Conservation (phyloP, 2,888 invertebrate species). For the Nebria salina region DNA sequence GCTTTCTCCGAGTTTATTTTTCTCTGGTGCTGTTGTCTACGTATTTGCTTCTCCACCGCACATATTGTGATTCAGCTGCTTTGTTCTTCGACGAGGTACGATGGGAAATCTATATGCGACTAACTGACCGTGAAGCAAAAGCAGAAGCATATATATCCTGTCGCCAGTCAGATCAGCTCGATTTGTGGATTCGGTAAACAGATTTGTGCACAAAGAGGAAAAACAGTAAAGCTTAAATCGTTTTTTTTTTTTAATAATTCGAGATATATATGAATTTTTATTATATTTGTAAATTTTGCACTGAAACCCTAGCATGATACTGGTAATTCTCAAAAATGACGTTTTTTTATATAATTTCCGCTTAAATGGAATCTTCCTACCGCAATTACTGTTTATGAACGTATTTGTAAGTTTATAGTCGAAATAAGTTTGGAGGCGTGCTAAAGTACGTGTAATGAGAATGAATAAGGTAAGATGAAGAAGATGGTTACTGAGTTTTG, state of each 20-base stretch:
- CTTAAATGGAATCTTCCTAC: too few species aligned
- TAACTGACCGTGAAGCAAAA: slow-evolving; percentile 38
- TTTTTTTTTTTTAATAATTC: too few species aligned
- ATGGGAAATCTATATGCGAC: slow-evolving; percentile 9
- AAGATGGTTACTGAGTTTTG: too few species aligned
- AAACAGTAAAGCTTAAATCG: background rate
- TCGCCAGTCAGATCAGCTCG: background rate
- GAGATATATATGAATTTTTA: too few species aligned
- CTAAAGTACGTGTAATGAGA: too few species aligned
- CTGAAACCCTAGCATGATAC: background rate
- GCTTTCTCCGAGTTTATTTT: slow-evolving; percentile 12
- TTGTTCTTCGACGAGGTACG: slow-evolving; percentile 4
- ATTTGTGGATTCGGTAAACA: slow-evolving; percentile 22
- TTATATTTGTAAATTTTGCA: background rate
- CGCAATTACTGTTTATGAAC: too few species aligned
- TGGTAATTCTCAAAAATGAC: background rate
- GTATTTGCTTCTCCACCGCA: background rate
- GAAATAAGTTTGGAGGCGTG: too few species aligned
- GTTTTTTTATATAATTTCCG: background rate
- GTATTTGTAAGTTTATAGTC: too few species aligned
- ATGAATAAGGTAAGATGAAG: too few species aligned
- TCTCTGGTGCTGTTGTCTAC: slow-evolving; percentile 7
- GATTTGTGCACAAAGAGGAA: slow-evolving; percentile 9
- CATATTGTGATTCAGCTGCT: background rate
- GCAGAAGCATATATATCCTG: background rate